These are phyloP conservation scores for Zeugodacus cucurbitae DNA, from an alignment of 1,140 invertebrate species.

Conservation along the genomic window DNA sequence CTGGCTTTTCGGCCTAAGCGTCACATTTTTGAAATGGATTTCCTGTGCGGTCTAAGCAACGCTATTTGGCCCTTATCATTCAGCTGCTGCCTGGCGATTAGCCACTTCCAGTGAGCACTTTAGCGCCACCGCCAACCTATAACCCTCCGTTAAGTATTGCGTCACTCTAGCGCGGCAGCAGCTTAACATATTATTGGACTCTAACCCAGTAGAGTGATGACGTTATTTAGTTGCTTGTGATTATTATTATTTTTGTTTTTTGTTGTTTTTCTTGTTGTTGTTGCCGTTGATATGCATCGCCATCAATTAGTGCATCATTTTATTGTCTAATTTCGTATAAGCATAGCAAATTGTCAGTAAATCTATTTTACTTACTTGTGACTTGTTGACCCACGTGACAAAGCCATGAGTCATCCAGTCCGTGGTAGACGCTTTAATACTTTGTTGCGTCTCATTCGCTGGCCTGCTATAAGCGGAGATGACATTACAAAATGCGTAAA, in stretches of 20 bases:
- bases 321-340: conserved; percentile 14
- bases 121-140: background rate
- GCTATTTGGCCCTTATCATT: background rate
- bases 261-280: background rate
- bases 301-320: conserved; percentile 29
- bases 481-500: background rate
- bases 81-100: conserved; percentile 15
- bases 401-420: background rate
- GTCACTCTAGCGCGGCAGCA: background rate
- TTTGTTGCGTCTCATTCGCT: background rate
- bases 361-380: background rate
- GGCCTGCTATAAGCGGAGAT: background rate
- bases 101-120: background rate
- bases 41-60: background rate
- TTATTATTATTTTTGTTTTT: background rate
- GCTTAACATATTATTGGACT: background rate
- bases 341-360: background rate
- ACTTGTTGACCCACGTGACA: background rate
- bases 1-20: background rate
- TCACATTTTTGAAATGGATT: conserved; percentile 21
- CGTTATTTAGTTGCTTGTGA: background rate
- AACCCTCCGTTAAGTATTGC: background rate
- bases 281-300: conserved; percentile 29
- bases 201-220: background rate
- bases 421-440: background rate